Evolutionary conservation across 2,888 invertebrate genomes (phyloP), one percentile per base, ranked within the genome.

Genomic region (Synergus umbraculus): DNA sequence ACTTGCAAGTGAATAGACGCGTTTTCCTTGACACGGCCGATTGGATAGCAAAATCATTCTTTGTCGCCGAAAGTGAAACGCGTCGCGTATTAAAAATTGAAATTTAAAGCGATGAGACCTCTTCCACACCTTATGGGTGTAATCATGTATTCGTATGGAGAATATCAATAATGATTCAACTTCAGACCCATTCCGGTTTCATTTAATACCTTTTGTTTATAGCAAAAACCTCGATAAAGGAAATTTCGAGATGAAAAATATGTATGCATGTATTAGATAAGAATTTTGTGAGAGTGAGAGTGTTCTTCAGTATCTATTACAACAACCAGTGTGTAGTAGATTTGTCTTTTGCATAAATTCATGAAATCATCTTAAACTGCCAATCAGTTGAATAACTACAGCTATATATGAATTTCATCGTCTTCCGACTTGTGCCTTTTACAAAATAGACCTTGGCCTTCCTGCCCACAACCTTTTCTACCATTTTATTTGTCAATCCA

Each of bases 21-120:
- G 89, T 89, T 89, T 90, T 89, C 91, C 91, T 91, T 91, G 91
- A 90, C 91, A 91, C 88, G 88, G 81, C 79, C 82, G 83, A 81
- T 83, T 79, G 80, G 77, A 84, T 76, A 84, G 80, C 82, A 86
- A 87, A 86, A 87, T 86, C 82, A 87, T 84, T 88, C 82, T 84
- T 78, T 81, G 81, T 79, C 84, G 83, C 86, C 86, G 87, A 90
- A 89, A 90, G 86, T 88, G 88, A 88, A 88, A 88, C 84, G 65
- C 41, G 41, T 8, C 8, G n/a, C n/a, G 65, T 15, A 29, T 65
- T 41, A 3, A 41, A 41, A 65, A 15, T 64, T 29, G 13, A 1
- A 37, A 64, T 22, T 12, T 9, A 29, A 29, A 37, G 29, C 64
- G 64, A 64, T 64, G 37, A 22, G 29, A 37, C 49, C 9, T 60